These are phyloP conservation scores for Drosophila cognata DNA, from an alignment of 2,888 invertebrate species.

Conservation along the genomic window DNA sequence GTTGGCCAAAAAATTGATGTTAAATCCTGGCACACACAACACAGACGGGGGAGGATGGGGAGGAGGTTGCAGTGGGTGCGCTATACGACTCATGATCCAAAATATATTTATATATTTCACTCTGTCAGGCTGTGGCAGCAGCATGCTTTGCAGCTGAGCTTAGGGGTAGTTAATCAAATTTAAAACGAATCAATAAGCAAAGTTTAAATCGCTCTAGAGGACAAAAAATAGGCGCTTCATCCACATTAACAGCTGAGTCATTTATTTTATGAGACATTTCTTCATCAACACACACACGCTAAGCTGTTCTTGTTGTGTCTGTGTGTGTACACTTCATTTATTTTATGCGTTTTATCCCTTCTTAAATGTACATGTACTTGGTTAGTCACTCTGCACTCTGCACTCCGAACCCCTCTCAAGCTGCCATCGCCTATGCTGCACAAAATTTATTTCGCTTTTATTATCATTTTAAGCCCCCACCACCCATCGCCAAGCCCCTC, in stretches of 20 bases:
- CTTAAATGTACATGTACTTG: conserved; percentile 74
- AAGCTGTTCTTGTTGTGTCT: not conserved
- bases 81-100: not conserved
- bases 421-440: conserved; percentile 60
- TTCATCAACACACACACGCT: conserved; percentile 21
- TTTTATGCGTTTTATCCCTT: conserved; percentile 73
- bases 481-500: not conserved
- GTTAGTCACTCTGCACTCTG: conserved; percentile 63
- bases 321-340: conserved; percentile 73
- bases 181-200: conserved; percentile 38
- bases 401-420: not conserved
- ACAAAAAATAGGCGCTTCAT: conserved; percentile 9
- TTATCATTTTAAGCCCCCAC: conserved; percentile 66
- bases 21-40: conserved; percentile 40
- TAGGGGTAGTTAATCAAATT: conserved; percentile 24
- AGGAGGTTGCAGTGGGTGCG: not conserved
- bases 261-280: conserved; percentile 56
- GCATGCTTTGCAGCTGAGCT: not conserved
- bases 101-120: conserved; percentile 8
- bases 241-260: conserved; percentile 60
- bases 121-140: not conserved
- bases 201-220: conserved; percentile 20
- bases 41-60: not conserved
- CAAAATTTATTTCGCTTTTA: conserved; percentile 78
- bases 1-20: conserved; percentile 32